A percentile compares a stretch with the other conserved stretches of the same genome.
Conservation (phyloP, 2,797 vertebrate genomes). For the Phrynocephalus vlangalii region DNA sequence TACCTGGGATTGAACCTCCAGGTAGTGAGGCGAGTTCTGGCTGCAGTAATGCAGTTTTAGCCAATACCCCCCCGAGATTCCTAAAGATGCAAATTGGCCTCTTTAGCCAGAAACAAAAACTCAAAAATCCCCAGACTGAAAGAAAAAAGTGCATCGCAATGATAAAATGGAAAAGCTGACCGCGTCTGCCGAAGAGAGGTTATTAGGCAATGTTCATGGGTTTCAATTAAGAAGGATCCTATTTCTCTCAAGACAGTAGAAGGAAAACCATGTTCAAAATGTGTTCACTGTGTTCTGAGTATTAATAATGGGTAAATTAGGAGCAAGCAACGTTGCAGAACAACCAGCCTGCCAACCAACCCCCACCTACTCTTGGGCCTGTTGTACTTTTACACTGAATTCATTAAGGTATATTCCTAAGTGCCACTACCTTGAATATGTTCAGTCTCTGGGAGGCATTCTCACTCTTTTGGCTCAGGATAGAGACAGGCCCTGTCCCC, state of each 20-base stretch:
- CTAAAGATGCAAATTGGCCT: background rate
- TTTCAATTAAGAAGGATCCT: background rate
- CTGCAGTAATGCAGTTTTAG: no score
- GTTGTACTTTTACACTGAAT: background rate
- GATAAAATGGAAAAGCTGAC: conserved; percentile 1
- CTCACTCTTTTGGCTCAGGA: background rate
- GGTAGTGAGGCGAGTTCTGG: no score
- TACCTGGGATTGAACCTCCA: no score
- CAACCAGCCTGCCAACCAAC: no score
- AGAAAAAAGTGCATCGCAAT: background rate
- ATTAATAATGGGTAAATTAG: background rate
- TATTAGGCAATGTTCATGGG: background rate
- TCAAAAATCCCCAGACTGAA: background rate
- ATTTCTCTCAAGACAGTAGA: background rate
- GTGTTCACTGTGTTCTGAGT: background rate
- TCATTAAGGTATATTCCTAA: background rate
- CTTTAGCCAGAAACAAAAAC: background rate
- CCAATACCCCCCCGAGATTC: no score
- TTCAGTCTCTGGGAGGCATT: background rate
- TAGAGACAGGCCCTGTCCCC: background rate
- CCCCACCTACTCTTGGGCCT: no score
- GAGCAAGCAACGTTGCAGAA: background rate
- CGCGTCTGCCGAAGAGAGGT: background rate
- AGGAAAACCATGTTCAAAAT: background rate
- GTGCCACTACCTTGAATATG: background rate